Percentiles rank a stretch among this genome's conserved stretches.
Conservation (phyloP, 2,113 vertebrate species). For the Takifugu bimaculatus region DNA sequence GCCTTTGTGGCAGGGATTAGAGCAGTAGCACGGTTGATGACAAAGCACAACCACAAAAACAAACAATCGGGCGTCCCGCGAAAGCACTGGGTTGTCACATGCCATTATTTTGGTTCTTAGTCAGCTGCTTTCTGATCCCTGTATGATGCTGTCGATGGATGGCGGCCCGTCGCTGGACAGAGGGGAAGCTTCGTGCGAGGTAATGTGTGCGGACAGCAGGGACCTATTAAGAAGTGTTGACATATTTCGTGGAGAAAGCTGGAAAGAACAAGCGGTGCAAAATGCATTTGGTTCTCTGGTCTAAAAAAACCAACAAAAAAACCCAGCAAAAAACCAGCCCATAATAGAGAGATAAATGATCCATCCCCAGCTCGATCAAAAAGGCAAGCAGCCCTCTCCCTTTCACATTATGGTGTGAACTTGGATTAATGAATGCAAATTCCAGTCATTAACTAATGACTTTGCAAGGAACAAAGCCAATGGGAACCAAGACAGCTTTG, state of each 20-base stretch:
- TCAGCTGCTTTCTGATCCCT: conserved; percentile 63
- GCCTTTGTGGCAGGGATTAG: conserved; percentile 59
- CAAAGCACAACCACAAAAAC: conserved; percentile 63
- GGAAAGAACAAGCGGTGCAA: too few species aligned
- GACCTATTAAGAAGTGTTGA: conserved; percentile 10
- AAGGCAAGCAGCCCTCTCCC: too few species aligned
- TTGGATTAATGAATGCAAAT: too few species aligned
- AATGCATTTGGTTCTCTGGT: neutral
- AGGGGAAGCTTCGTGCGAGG: conserved; percentile 34
- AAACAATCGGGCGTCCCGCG: conserved; percentile 36
- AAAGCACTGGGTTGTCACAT: conserved; percentile 59
- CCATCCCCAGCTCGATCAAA: too few species aligned
- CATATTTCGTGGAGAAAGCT: too few species aligned
- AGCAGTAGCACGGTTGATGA: conserved; percentile 64
- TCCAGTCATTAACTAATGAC: too few species aligned
- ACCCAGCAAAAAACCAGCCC: too few species aligned
- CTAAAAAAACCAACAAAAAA: neutral
- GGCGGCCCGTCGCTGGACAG: conserved; percentile 28
- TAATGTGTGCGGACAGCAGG: conserved; percentile 31
- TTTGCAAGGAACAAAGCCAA: too few species aligned
- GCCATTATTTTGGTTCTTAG: conserved; percentile 60
- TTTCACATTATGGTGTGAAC: too few species aligned
- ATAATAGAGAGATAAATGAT: too few species aligned
- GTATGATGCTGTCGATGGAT: conserved; percentile 38
- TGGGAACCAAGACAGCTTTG: too few species aligned